Evolutionary conservation across 2,888 invertebrate genomes (phyloP), one percentile per base, ranked within the genome.

Genomic region (Beris chalybata): DNA sequence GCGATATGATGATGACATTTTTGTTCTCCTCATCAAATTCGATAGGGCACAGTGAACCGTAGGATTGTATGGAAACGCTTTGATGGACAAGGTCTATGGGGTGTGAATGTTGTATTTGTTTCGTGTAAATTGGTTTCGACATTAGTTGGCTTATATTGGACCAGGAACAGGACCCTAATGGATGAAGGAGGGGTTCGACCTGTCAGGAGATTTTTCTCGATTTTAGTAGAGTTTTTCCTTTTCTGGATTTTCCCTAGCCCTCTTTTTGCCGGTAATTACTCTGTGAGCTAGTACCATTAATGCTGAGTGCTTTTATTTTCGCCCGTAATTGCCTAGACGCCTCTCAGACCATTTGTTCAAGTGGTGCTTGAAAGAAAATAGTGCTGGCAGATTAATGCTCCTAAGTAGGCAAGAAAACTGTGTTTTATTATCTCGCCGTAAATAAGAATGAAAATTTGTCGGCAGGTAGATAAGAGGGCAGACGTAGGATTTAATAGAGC

Each of bases 41-140:
- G 58, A 45, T 58, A 58, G 12, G n/a, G 4, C 29, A 29, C 38
- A 58, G n/a, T 47, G 47, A 47, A 58, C 47, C 58, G 47, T 58
- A 30, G 31, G 58, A 58, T 58, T 58, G 30, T 30, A 47, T 30
- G 6, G 45, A 58, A 58, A 58, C 58, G 15, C 47, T 58, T 58
- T 58, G 45, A 58, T 58, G 47, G 58, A 47, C 55, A 32, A 13
- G n/a, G n/a, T 5, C 11, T 30, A n/a, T 11, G 30, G 50, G 44
- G 54, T 44, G 45, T 54, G 52, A 45, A 54, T 47, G 54, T 45
- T 54, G 30, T 59, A 56, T 66, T 58, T 47, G 47, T 64, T 66
- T 57, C 59, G 66, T 69, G 64, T 64, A 66, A 69, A 69, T 66
- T 64, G 64, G 47, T 64, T 58, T 55, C 43, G 59, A 59, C 54